Percentiles rank a stretch among this genome's conserved stretches.
Conservation (phyloP, 35 echinoderm and acorn worm species). For the Heliocidaris erythrogramma region DNA sequence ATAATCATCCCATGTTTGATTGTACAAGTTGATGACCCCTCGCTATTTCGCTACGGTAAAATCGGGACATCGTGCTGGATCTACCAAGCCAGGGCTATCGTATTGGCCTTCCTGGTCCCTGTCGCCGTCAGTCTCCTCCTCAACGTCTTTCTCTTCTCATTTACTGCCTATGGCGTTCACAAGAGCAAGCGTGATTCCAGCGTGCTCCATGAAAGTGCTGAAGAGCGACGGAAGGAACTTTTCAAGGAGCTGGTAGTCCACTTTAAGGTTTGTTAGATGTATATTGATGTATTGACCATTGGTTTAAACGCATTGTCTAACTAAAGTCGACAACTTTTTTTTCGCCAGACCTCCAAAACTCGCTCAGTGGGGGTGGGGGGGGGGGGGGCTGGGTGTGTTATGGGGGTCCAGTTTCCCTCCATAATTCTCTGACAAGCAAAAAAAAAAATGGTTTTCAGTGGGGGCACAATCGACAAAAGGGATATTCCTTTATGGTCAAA, state of each 20-base stretch:
- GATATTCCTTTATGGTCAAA: too few species aligned
- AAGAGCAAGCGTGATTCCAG: background rate
- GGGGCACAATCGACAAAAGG: too few species aligned
- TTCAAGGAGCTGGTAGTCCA: background rate
- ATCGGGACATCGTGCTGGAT: constrained; percentile 13
- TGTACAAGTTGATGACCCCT: background rate
- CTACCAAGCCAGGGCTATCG: background rate
- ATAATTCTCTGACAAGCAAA: too few species aligned
- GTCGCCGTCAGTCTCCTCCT: constrained; percentile 11
- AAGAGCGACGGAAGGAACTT: background rate
- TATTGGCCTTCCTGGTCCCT: background rate
- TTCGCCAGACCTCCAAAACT: too few species aligned
- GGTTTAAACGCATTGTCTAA: too few species aligned
- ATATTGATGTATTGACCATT: too few species aligned
- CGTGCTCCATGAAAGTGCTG: background rate
- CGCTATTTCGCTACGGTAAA: background rate
- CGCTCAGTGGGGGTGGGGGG: too few species aligned
- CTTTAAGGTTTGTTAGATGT: background rate
- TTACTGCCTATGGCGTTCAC: background rate
- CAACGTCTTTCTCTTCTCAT: background rate
- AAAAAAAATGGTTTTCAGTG: too few species aligned
- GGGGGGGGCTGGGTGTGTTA: too few species aligned
- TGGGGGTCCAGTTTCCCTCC: too few species aligned
- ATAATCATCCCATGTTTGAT: background rate
- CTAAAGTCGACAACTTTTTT: too few species aligned